These are phyloP conservation scores for Andricus quercusramuli DNA, from an alignment of 2,888 invertebrate genomes.

Conservation along the genomic window DNA sequence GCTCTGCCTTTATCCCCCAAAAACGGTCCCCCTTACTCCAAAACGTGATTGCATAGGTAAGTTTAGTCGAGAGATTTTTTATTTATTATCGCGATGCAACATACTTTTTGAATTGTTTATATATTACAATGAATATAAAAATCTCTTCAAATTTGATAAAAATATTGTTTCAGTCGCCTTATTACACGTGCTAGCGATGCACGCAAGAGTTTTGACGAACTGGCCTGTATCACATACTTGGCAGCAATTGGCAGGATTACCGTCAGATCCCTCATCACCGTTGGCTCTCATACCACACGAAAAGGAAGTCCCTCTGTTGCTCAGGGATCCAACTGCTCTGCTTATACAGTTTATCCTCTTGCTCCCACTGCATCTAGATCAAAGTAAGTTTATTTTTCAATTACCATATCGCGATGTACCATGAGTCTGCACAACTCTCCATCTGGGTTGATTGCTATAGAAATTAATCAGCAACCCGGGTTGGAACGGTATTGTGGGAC, in stretches of 20 bases:
- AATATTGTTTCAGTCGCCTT: conserved; percentile 86
- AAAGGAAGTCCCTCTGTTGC: conserved; percentile 89
- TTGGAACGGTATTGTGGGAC: too few relatives aligned
- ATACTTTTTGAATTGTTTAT: not conserved
- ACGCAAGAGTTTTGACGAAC: conserved; percentile 86
- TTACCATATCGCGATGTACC: not conserved
- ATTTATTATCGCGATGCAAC: not conserved
- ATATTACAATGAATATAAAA: conserved; percentile 21
- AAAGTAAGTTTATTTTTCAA: conserved; percentile 82
- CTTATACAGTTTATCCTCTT: conserved; percentile 92
- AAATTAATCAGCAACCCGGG: too few relatives aligned
- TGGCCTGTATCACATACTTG: conserved; percentile 83
- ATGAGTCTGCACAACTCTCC: too few relatives aligned
- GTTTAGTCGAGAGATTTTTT: conserved; percentile 48
- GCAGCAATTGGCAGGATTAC: conserved; percentile 80
- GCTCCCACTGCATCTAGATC: conserved; percentile 91
- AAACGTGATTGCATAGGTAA: conserved; percentile 90
- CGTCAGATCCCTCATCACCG: conserved; percentile 65
- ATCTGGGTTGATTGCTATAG: too few relatives aligned
- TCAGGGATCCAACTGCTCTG: conserved; percentile 92
- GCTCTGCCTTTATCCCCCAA: conserved; percentile 80
- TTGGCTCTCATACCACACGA: conserved; percentile 77
- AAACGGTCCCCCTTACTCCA: conserved; percentile 83
- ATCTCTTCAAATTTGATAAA: conserved; percentile 51
- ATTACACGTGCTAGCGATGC: conserved; percentile 92